Evolutionary conservation across 2,113 vertebrate genomes (phyloP), one percentile per base, ranked within the genome.

Genomic region (Alces alces): DNA sequence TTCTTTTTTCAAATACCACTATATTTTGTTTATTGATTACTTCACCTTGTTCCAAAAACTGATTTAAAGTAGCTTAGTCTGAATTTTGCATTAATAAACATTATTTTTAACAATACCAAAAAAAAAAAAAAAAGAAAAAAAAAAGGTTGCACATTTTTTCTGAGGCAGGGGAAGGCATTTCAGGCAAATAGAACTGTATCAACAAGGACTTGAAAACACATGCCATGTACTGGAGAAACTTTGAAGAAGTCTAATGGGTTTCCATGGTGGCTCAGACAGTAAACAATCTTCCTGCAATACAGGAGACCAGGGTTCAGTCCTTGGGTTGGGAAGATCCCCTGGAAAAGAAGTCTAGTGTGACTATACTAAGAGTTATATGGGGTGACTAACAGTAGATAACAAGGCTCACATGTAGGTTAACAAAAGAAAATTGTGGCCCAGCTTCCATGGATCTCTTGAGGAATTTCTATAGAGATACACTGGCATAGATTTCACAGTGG

Each of bases 71-170:
- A 79, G 5, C 43, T 36, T 60, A 9, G 1, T 43, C 6, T 89
- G 73, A 92, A 84, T 87, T 94, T 92, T 84, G 12, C 61, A 66
- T 82, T 96, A 60, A 55, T 83, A 93, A 97, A 79, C 25, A 93
- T 78, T 21, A 2, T 6, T 91, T 89, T 91, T 86, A 36, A 73
- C 60, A 83, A 47, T 27, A 2, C 14, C 52, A 36, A 92, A 21
- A n/a, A 43, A 33, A 28, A 30, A 60, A 39, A 36, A 39, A 21
- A n/a, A 33, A 33, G 14, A 30, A 61, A 39, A 33, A 39, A 27
- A 36, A 45, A 78, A 45, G 39, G 43, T 3, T 39, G 15, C 89
- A 10, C 28, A 16, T n/a, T 11, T 57, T 57, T 60, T 60, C 55
- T 76, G 64, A 86, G 47, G 17, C 15, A 6, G 1, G 27, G n/a